Evolutionary conservation across 2,888 invertebrate genomes (phyloP), one percentile per base, ranked within the genome.

Genomic region (Alcis repandata): DNA sequence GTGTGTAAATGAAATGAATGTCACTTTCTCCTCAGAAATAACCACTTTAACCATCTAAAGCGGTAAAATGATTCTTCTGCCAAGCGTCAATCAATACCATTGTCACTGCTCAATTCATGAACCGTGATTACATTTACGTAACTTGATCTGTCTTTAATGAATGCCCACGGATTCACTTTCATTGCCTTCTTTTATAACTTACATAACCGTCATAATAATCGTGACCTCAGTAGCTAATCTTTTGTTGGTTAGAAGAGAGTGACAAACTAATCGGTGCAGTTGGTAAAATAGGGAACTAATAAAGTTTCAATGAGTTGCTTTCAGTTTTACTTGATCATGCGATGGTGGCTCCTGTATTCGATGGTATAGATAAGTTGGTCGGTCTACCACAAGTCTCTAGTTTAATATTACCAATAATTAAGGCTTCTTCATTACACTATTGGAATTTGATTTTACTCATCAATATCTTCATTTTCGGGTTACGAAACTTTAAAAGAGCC

Each of bases 381-480:
- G 15, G 19, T 68, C 40, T 51, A 32, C 19, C 27, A 13, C 62
- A 36, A 60, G 68, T 66, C 64, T 64, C 41, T 59, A 49, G 67
- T 69, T 63, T 57, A 59, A 63, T 63, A 74, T 64, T 64, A 60
- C 64, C 61, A 60, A 68, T 71, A 69, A 73, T 69, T 70, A 71
- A 48, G 56, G 46, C 65, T 70, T 64, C 62, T 67, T 74, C 67
- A 75, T 73, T 61, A 66, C 60, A 53, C 56, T 60, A 53, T 66
- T 57, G 60, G 73, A 78, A 77, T 77, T 76, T 73, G 75, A 77
- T 79, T 75, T 76, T 65, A 71, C 53, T 67, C 72, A 72, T 82
- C 79, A 79, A 81, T 78, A 79, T 75, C 77, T 77, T 78, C 73
- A 79, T 83, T 80, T 78, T 77, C 62, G 63, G 54, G 57, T 84